These are phyloP conservation scores for Oconnorella tubifera DNA, from an alignment of 2,888 invertebrate genomes.

Conservation along the genomic window DNA sequence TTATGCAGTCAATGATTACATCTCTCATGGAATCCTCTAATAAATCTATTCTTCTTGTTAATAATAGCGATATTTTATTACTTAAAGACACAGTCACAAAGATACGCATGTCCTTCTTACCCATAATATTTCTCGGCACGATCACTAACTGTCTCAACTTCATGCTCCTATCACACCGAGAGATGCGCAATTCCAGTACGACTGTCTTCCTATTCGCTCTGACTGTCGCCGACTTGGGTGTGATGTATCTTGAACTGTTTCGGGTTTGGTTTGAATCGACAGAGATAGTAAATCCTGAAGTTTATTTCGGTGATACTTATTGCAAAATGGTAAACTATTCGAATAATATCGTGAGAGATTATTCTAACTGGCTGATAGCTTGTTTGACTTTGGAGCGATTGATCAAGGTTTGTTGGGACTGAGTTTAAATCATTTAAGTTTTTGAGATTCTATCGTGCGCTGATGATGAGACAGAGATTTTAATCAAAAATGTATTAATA, in stretches of 20 bases:
- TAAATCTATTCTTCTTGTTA: no score
- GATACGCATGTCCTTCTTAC: constrained; percentile 30
- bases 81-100: not conserved
- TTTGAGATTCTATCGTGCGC: no score
- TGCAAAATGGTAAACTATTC: constrained; percentile 31
- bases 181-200: constrained; percentile 30
- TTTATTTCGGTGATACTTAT: constrained; percentile 29
- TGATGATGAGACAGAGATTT: no score
- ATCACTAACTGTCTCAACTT: constrained; percentile 32
- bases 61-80: no score
- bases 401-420: constrained; percentile 29
- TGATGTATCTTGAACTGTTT: constrained; percentile 33
- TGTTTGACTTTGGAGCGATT: constrained; percentile 30
- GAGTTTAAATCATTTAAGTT: no score
- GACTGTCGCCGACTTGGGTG: constrained; percentile 30
- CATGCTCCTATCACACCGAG: constrained; percentile 20
- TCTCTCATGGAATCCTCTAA: no score
- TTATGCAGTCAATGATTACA: no score
- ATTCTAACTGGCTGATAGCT: constrained; percentile 33
- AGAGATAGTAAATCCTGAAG: constrained; percentile 19
- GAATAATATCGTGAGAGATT: constrained; percentile 28
- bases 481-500: no score
- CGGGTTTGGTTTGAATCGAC: constrained; percentile 33
- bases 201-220: constrained; percentile 28
- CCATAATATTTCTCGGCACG: constrained; percentile 28